Evolutionary conservation across 2,113 vertebrate species (phyloP), one percentile per base, ranked within the genome.

Genomic region (Puntigrus tetrazona): DNA sequence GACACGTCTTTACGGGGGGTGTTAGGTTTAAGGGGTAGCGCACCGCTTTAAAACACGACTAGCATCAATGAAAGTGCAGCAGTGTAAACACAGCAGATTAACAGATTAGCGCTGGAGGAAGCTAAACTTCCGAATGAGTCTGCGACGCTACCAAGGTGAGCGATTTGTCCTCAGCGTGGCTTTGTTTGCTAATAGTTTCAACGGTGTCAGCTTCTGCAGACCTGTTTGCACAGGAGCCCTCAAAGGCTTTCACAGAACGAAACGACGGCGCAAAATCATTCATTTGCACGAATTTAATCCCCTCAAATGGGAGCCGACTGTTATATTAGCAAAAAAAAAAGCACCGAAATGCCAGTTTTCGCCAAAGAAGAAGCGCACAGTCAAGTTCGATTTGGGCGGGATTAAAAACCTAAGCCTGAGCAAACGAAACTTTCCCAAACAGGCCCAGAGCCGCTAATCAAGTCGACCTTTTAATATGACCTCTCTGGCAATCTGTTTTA

Each of bases 181-280:
- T 83, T 86, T 89, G 89, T 90, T 88, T 85, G 81, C 83, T 82
- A 80, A 88, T 82, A 55, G 87, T 84, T 88, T 79, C 69, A 79
- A 29, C 1, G 29, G 83, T 83, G 77, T 87, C 78, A 78, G 41
- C 69, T 77, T 78, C 45, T 87, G 25, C 61, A 61, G 69, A 67
- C 72, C 65, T 85, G 77, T 88, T 83, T 88, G 85, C 80, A 85
- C 84, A 88, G 47, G 27, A 86, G 59, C 22, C 78, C 41, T 84
- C 36, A 20, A 84, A 52, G 77, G 36, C n/a, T n/a, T n/a, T n/a
- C n/a, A n/a, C n/a, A n/a, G n/a, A n/a, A n/a, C n/a, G n/a, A n/a
- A n/a, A n/a, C n/a, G n/a, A n/a, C n/a, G n/a, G n/a, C n/a, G n/a
- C n/a, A n/a, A n/a, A n/a, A n/a, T n/a, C n/a, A n/a, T n/a, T n/a